Conservation (phyloP, 2,113 vertebrate genomes). For the Elephantulus edwardii region DNA sequence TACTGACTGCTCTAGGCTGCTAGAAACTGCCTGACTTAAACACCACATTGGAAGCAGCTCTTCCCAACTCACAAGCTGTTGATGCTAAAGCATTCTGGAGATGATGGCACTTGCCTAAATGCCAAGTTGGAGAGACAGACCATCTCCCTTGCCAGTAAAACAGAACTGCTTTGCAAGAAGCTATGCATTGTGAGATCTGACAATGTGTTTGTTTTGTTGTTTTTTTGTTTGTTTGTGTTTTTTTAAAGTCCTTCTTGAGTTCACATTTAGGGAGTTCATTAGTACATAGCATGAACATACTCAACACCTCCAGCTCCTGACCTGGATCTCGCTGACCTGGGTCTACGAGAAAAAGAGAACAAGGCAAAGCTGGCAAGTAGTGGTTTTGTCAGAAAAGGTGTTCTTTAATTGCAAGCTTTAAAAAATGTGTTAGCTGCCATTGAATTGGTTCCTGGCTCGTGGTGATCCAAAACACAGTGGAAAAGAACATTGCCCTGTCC, state of each 20-base stretch:
- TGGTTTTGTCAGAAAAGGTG: background rate
- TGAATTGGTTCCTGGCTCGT: background rate
- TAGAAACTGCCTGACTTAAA: background rate
- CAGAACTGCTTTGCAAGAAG: slow-evolving; percentile 11
- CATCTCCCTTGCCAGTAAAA: background rate
- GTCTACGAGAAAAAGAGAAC: background rate
- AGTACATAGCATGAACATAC: background rate
- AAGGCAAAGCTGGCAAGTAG: too few relatives aligned
- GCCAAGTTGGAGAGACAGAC: background rate
- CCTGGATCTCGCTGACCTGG: too few relatives aligned
- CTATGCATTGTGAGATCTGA: background rate
- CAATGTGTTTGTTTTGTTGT: too few relatives aligned
- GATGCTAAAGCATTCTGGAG: background rate
- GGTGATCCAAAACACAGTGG: background rate
- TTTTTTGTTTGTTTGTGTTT: too few relatives aligned
- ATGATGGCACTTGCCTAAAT: fast-evolving
- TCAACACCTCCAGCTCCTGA: background rate
- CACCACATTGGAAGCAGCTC: background rate
- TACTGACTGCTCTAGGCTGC: background rate
- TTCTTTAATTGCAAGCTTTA: background rate
- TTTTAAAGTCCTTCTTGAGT: background rate
- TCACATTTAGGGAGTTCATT: background rate
- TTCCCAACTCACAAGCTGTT: fast-evolving
- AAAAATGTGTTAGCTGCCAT: background rate
- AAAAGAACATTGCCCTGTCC: background rate